Evolutionary conservation across 2,113 vertebrate species (phyloP), one percentile per base, ranked within the genome.

Genomic region (Petroica traversi): DNA sequence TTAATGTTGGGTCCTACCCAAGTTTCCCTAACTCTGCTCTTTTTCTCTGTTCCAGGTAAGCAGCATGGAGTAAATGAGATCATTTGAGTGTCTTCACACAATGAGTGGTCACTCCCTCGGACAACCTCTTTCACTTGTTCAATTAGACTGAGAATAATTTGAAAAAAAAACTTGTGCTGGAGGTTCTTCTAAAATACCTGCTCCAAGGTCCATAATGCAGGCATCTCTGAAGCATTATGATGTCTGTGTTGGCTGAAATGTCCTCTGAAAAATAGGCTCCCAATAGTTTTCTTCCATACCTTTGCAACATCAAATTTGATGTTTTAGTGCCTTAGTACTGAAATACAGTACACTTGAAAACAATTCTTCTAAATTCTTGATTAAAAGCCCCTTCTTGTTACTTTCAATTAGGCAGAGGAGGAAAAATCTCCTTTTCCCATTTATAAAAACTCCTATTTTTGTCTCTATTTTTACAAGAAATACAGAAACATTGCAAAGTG

Each of bases 51-150:
- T 92, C 23, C 69, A 66, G 54, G 36, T 69, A 66, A 93, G 41
- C 58, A 17, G 9, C 0, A 0, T 33, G 34, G 45, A 90, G 41
- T 46, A 80, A 93, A 71, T 66, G 67, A 88, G 33, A 64, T 51
- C 16, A 46, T 86, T n/a, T 51, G 43, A 14, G 33, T 88, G 13
- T 46, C 82, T 76, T 95, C 55, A 73, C 24, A 43, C 20, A 28
- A 8, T 12, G 8, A 3, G 0, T 8, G 9, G 23, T 34, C 4
- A 2, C 10, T 73, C 63, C 24, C 24, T 36, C 8, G 19, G 41
- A 88, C 31, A 48, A 25, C 20, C n/a, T 79, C 34, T 17, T 79
- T 79, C 45, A 13, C 14, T 31, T 49, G 9, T 52, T 85, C 71
- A 48, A 34, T 45, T 49, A 75, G 40, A 71, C 24, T 19, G 25